These are phyloP conservation scores for Lepidiolamprologus cunningtoni DNA, from an alignment of 2,113 vertebrate genomes.

Conservation along the genomic window DNA sequence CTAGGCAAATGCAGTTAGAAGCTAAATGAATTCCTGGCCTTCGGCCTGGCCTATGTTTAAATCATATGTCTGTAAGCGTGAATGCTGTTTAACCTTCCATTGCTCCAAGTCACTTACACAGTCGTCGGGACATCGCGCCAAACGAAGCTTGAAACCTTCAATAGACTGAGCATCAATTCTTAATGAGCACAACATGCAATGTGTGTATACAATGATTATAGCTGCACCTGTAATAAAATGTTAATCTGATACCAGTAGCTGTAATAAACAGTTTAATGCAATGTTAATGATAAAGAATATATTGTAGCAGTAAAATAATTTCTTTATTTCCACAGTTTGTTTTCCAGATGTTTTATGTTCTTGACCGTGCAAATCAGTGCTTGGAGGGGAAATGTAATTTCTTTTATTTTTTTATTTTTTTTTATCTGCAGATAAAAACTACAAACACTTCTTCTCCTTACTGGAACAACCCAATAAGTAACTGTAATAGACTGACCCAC, in stretches of 20 bases:
- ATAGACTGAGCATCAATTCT: neutral
- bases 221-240: neutral
- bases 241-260: neutral
- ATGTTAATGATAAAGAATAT: neutral
- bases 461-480: neutral
- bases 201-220: neutral
- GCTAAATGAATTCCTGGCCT: neutral
- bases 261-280: neutral
- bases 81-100: neutral
- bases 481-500: neutral
- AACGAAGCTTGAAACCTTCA: neutral
- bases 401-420: rapidly evolving
- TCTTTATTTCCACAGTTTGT: neutral
- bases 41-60: neutral
- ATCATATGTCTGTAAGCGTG: neutral
- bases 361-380: neutral
- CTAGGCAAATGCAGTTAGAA: neutral
- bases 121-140: rapidly evolving
- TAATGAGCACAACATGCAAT: neutral
- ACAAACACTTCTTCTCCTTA: neutral
- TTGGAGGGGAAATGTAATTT: rapidly evolving
- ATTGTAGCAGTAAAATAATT: neutral
- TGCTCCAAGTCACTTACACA: neutral
- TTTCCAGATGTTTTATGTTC: neutral
- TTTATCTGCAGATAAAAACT: neutral